A percentile compares a stretch with the other conserved stretches of the same genome.
phyloP scores from a whole-genome alignment of 1,140 invertebrate genomes.

The Meloidogyne hapla region DNA sequence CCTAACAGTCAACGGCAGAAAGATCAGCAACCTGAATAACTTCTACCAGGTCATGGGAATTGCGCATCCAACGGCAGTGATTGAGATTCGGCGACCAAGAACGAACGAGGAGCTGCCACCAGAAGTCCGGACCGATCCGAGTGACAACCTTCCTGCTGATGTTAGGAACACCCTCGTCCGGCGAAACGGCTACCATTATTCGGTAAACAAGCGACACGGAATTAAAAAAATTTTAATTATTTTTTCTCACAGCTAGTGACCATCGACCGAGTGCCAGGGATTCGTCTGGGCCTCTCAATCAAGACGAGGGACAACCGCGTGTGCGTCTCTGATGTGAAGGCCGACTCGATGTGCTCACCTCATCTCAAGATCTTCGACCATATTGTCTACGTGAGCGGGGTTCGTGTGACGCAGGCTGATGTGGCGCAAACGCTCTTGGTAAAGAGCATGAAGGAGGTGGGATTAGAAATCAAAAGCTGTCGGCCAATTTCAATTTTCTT shows the following conservation, averaged over 20 bases:
- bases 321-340: neutral
- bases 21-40: neutral
- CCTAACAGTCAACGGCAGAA: neutral
- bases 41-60: neutral
- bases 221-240: neutral
- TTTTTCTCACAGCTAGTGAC: neutral
- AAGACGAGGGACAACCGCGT: neutral
- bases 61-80: neutral
- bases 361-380: neutral
- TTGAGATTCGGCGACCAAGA: slow-evolving; percentile 4
- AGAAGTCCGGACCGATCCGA: neutral
- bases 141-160: neutral
- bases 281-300: neutral
- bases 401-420: neutral
- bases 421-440: neutral
- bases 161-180: neutral
- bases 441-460: neutral
- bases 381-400: neutral
- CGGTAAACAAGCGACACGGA: neutral
- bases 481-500: neutral
- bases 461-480: neutral
- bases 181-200: neutral
- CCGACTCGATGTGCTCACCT: neutral
- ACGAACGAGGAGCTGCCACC: slow-evolving; percentile 4
- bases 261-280: neutral